A percentile compares a stretch with the other conserved stretches of the same genome.
Evolutionary conservation across 1,140 invertebrate species (phyloP).

Genomic region (Danaus melanippus): DNA sequence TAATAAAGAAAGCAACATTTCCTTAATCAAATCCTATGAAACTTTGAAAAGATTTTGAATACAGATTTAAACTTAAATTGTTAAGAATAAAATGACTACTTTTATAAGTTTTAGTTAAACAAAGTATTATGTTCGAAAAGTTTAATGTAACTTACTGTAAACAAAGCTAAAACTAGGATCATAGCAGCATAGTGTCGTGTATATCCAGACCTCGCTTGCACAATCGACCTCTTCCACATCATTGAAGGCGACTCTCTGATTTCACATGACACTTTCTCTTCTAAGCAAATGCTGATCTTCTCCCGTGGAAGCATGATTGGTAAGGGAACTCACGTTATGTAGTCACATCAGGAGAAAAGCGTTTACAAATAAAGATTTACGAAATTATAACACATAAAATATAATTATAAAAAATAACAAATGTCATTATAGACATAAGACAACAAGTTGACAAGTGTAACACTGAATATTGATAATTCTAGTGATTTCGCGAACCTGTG

Average conservation of each 20-base stretch:
- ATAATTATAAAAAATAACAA: constrained; percentile 14
- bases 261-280: constrained; percentile 69
- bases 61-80: too few relatives aligned
- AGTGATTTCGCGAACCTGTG: too few relatives aligned
- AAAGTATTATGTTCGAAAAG: neutral
- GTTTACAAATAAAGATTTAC: constrained; percentile 1
- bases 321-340: constrained; percentile 14
- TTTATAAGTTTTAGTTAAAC: neutral
- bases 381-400: constrained; percentile 18
- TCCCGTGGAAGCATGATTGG: constrained; percentile 36
- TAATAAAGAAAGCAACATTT: too few relatives aligned
- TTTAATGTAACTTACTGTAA: constrained; percentile 55
- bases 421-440: constrained; percentile 12
- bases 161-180: constrained; percentile 30
- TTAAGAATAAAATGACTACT: neutral
- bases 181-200: constrained; percentile 31
- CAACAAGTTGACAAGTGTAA: constrained; percentile 10
- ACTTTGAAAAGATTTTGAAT: too few relatives aligned
- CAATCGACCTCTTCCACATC: constrained; percentile 70
- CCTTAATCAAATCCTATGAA: too few relatives aligned
- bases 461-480: too few relatives aligned
- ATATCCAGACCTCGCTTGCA: constrained; percentile 49
- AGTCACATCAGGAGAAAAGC: constrained; percentile 32
- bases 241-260: constrained; percentile 63
- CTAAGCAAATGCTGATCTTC: constrained; percentile 33